phyloP scores from a whole-genome alignment of 1,140 invertebrate genomes.

The Parapsyche elsis region DNA sequence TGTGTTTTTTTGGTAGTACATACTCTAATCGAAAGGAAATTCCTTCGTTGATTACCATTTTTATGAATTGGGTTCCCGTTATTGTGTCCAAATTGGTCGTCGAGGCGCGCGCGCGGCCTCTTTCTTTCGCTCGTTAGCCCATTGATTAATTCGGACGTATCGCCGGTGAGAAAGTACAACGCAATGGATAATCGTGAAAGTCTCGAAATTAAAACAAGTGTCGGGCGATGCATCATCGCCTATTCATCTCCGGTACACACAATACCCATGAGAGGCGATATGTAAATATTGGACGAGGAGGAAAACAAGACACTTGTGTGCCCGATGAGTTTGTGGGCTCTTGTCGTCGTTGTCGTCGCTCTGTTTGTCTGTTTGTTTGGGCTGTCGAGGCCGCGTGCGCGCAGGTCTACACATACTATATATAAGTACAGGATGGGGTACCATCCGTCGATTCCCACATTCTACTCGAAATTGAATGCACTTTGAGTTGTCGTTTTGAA shows the following conservation, averaged over 20 bases:
- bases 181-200: neutral
- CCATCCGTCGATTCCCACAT: neutral
- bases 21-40: neutral
- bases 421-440: neutral
- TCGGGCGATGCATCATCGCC: constrained; percentile 14
- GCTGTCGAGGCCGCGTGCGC: constrained; percentile 11
- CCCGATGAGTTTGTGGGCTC: neutral
- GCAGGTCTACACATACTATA: too few species aligned
- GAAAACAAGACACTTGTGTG: constrained; percentile 22
- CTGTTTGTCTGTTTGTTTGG: constrained; percentile 18
- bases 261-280: constrained; percentile 8
- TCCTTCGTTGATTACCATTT: neutral
- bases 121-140: neutral
- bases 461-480: neutral
- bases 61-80: constrained; percentile 9
- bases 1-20: too few species aligned
- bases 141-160: neutral
- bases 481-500: neutral
- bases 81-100: neutral
- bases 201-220: neutral
- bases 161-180: neutral
- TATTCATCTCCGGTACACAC: constrained; percentile 9
- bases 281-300: constrained; percentile 26
- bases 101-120: neutral
- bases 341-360: neutral